Base-by-base conservation (phyloP, 2,113 vertebrate genomes). In the Hypocryptadius cinnamomeus region DNA sequence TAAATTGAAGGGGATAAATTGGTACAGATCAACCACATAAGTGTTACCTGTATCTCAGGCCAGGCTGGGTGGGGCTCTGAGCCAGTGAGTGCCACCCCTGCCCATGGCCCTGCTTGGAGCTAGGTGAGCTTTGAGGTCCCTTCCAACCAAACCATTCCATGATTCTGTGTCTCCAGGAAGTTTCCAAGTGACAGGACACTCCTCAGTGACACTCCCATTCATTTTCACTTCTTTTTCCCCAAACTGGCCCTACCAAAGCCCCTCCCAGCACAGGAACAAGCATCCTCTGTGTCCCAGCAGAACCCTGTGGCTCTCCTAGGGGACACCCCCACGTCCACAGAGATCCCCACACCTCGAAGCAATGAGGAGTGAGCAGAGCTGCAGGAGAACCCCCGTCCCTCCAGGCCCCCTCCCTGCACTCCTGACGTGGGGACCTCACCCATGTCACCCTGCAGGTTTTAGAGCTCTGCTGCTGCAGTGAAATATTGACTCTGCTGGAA, bases 121-220 rank as follows among this genome's bases (percentile, higher is more conserved):
- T 6, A 1, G 23, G 8, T 8, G 56, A 63, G 56, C 21, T 63
- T 28, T 56, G 21, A 35, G 42, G 5, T 37, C 27, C 42, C 40
- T 69, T 48, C 35, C 71, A 24, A 35, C 56, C 64, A 17, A 54
- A 42, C 22, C 42, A 56, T 27, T 24, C 64, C 48, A 5, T 1
- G 42, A 20, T 42, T 63, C 47, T 35, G 13, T 3, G 10, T 48
- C 48, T 42, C 56, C 19, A 9, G 37, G 40, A 54, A 24, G 47
- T 24, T 48, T 18, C 44, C 53, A 40, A 22, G 59, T 6, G 56
- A 30, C 15, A 37, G 51, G 45, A 48, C 39, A 15, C 3, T 6
- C 1, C 1, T 31, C 0, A 0, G 16, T 20, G 40, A 33, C 48
- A 13, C 13, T 65, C 9, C 31, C 23, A 5, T 10, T 10, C 44